phyloP scores from a whole-genome alignment of 30 jellyfish, hydroid and myxozoan species.

The Sanderia malayensis region DNA sequence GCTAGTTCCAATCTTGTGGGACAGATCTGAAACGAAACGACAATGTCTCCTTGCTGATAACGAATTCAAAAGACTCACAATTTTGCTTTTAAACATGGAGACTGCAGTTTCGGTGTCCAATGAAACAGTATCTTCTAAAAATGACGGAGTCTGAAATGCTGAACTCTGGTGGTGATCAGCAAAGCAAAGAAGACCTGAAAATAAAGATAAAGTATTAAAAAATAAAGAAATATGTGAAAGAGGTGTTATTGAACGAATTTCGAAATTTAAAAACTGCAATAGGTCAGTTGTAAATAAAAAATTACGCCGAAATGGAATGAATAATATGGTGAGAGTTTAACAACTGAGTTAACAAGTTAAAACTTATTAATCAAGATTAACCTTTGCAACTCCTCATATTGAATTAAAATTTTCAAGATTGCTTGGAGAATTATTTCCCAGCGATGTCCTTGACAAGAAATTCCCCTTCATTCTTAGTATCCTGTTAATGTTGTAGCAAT shows the following conservation, averaged over 20 bases:
- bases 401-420: no score
- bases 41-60: conserved; percentile 41
- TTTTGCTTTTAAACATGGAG: conserved; percentile 19
- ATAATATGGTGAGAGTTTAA: no score
- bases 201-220: background rate
- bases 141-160: conserved; percentile 39
- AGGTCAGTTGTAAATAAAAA: no score
- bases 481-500: no score
- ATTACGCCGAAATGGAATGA: no score
- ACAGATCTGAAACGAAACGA: conserved; percentile 32
- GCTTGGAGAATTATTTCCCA: no score
- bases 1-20: conserved; percentile 22
- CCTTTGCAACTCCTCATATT: no score
- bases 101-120: conserved; percentile 33
- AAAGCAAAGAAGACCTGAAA: background rate
- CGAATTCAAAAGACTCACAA: conserved; percentile 21
- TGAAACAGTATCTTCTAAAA: conserved; percentile 37
- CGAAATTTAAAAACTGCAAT: background rate
- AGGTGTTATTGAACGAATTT: no score
- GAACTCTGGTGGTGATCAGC: conserved; percentile 1
- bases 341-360: no score
- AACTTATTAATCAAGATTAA: no score
- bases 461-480: no score
- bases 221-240: background rate
- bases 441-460: no score